Evolutionary conservation across 2,113 vertebrate species (phyloP).

Genomic region (Paramormyrops kingsleyae): DNA sequence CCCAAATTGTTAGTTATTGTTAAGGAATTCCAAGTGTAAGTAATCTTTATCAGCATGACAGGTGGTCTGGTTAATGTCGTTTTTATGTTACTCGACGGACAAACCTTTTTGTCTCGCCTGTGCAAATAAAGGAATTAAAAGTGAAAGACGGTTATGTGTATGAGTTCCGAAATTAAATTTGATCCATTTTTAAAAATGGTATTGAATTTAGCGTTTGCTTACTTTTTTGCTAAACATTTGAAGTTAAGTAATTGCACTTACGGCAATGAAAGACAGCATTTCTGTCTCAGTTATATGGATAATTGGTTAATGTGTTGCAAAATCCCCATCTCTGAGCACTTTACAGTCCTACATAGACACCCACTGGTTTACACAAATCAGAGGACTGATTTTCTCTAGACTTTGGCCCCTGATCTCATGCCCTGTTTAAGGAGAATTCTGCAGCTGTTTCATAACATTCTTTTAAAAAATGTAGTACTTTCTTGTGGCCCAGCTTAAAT

Average conservation of each 20-base stretch:
- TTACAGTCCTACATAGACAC: not conserved
- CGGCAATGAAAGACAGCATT: not conserved
- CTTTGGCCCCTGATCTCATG: not conserved
- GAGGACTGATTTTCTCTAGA: not conserved
- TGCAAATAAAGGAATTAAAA: not conserved
- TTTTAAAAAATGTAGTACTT: not conserved
- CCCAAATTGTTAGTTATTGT: not conserved
- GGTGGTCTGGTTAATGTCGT: not conserved
- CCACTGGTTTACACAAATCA: not conserved
- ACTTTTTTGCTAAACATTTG: not conserved
- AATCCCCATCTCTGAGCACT: not conserved
- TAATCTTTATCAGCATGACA: not conserved
- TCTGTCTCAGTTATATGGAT: not conserved
- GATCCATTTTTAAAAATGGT: not conserved
- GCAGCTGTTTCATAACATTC: not conserved
- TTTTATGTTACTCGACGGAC: not conserved
- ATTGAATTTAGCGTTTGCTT: not conserved
- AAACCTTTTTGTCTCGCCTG: not conserved
- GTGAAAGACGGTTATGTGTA: not conserved
- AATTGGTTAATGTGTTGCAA: not conserved
- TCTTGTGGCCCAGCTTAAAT: not conserved
- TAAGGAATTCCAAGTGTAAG: not conserved
- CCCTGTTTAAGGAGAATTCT: not conserved
- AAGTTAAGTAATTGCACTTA: not conserved
- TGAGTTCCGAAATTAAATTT: not conserved